Evolutionary conservation across 1,140 invertebrate genomes (phyloP).

Genomic region (Dendrolimus punctatus): DNA sequence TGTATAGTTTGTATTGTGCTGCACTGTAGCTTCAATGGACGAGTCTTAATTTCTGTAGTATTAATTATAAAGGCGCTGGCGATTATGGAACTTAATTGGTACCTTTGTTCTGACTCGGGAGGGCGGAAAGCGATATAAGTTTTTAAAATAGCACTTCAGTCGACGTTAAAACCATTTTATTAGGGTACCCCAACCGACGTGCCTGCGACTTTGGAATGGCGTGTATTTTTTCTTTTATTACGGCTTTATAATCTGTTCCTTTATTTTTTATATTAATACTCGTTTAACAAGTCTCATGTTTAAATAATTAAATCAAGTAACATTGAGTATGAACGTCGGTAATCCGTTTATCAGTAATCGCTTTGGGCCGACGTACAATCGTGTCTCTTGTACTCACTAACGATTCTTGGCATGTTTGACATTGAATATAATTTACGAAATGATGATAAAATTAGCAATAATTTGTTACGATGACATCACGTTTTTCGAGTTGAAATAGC

Average conservation of each 20-base stretch:
- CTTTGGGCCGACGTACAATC: neutral
- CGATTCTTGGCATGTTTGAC: too few relatives aligned
- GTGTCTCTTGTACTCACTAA: too few relatives aligned
- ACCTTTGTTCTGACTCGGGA: conserved; percentile 39
- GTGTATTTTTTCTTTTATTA: conserved; percentile 1
- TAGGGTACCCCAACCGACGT: too few relatives aligned
- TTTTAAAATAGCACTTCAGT: conserved; percentile 26
- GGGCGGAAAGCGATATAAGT: conserved; percentile 28
- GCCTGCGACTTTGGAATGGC: too few relatives aligned
- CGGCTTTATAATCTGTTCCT: neutral
- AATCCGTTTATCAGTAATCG: neutral
- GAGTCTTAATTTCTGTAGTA: conserved; percentile 54
- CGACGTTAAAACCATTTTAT: conserved; percentile 11
- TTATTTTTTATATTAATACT: too few relatives aligned
- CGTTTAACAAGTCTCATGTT: too few relatives aligned
- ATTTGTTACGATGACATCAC: too few relatives aligned
- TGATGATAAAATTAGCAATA: too few relatives aligned
- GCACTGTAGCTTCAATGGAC: conserved; percentile 41
- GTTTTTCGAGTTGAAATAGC: neutral
- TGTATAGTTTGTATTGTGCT: conserved; percentile 24
- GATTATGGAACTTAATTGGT: conserved; percentile 54
- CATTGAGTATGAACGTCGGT: neutral
- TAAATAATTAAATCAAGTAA: too few relatives aligned
- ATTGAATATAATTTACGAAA: too few relatives aligned
- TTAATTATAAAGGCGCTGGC: conserved; percentile 50